Evolutionary conservation across 2,888 invertebrate genomes (phyloP), one percentile per base, ranked within the genome.

Genomic region (Mesoligia furuncula): DNA sequence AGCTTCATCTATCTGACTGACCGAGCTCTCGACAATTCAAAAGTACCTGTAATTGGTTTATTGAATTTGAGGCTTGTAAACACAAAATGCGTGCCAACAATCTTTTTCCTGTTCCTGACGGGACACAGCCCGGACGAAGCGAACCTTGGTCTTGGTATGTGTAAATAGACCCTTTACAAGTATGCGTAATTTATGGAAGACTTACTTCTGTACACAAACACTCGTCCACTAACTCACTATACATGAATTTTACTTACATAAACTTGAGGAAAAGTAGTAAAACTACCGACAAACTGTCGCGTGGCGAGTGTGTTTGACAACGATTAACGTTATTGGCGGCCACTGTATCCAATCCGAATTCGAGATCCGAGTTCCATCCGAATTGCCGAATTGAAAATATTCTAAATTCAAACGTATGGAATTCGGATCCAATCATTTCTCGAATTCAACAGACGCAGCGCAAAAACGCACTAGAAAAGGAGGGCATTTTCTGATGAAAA

Each of bases 221-320:
- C 7, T 76, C 9, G 13, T 51, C 24, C 9, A 65, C 20, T 75
- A 59, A 45, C 27, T 61, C 54, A 66, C 31, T 36, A 51, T 27
- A 82, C 31, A 83, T 45, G 61, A 67, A 61, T 24, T 54, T 57
- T 57, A 59, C 11, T 39, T 77, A 71, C 7, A 57, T 45, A n/a
- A 57, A n/a, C 15, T 42, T 36, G n/a, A 79, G 45, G 54, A 62
- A 51, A 83, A 84, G 31, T 62, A n/a, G 45, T 2, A 42, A 61
- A 80, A 73, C 27, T 54, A 64, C 36, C 9, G 27, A 59, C 54
- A 74, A 54, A 73, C 13, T 65, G 24, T 42, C 17, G 45, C 5
- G 51, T 65, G 62, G 24, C 15, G 36, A 68, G 24, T 51, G 82
- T 75, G 59, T 84, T 79, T 79, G 80, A 79, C 85, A 84, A 59